These are phyloP conservation scores for Habroteleia sp. DNA, from an alignment of 2,888 invertebrate genomes.

Conservation along the genomic window DNA sequence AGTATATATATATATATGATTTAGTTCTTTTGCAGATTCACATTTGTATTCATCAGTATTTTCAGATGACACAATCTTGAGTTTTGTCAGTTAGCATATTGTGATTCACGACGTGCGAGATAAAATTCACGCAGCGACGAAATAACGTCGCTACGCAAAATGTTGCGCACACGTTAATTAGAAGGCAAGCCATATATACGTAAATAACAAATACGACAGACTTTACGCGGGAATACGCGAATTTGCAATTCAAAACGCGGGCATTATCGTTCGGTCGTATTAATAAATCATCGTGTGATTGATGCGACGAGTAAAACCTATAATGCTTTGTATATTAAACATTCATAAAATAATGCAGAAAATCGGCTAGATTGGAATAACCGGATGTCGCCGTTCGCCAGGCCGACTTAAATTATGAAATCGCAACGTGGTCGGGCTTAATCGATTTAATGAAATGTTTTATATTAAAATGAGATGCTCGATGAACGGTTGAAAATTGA, in stretches of 20 bases:
- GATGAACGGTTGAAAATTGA: neutral
- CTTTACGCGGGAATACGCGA: slow-evolving; percentile 22
- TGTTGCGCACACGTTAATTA: slow-evolving; percentile 46
- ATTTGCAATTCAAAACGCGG: slow-evolving; percentile 53
- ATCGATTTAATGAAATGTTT: slow-evolving; percentile 15
- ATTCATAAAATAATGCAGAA: slow-evolving; percentile 50
- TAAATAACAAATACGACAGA: slow-evolving; percentile 48
- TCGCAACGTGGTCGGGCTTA: neutral
- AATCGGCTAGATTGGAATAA: slow-evolving; percentile 18
- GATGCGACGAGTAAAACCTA: slow-evolving; percentile 50
- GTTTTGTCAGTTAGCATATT: slow-evolving; percentile 9
- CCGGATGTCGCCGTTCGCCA: slow-evolving; percentile 4
- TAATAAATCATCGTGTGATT: slow-evolving; percentile 51
- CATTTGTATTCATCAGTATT: neutral
- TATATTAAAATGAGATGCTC: slow-evolving; percentile 15
- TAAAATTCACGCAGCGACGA: slow-evolving; percentile 9
- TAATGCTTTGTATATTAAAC: slow-evolving; percentile 55
- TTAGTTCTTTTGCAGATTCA: slow-evolving; percentile 14
- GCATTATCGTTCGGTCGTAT: slow-evolving; percentile 42
- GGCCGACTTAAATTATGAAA: slow-evolving; percentile 23
- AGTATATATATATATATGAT: no score
- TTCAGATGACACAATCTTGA: slow-evolving; percentile 5
- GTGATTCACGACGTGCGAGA: slow-evolving; percentile 8
- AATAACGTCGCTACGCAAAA: slow-evolving; percentile 8
- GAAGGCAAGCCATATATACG: slow-evolving; percentile 28